These are phyloP conservation scores for Myotis pilosus DNA, from an alignment of 2,797 vertebrate genomes.

Conservation along the genomic window DNA sequence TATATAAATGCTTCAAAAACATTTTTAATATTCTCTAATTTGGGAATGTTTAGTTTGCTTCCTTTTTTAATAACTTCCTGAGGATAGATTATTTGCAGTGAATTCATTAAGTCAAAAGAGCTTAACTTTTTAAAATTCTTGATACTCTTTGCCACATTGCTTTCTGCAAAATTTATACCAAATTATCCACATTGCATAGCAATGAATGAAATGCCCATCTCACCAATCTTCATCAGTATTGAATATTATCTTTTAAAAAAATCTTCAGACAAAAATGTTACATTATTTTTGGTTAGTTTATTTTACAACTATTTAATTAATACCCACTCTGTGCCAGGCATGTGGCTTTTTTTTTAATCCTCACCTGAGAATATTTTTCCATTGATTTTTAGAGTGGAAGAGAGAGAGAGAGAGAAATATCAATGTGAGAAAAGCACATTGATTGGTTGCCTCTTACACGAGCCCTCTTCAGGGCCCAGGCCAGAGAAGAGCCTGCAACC, in stretches of 20 bases:
- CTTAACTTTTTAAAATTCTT: not conserved
- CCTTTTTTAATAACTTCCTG: not conserved
- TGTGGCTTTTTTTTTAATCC: not conserved
- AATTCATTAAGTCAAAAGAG: conserved; percentile 4
- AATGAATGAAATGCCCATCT: not conserved
- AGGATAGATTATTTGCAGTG: not conserved
- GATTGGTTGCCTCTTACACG: no score
- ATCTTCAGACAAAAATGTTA: not conserved
- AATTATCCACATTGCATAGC: not conserved
- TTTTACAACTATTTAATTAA: not conserved
- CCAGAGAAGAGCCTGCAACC: no score
- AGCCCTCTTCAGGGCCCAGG: no score
- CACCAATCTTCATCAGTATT: not conserved
- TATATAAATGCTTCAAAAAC: not conserved
- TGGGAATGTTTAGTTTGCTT: not conserved
- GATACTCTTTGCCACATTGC: not conserved
- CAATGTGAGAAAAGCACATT: no score
- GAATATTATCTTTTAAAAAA: not conserved
- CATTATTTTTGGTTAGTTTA: not conserved
- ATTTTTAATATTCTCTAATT: not conserved
- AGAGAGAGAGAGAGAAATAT: no score
- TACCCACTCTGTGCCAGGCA: not conserved
- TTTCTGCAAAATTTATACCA: not conserved
- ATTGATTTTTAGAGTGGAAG: no score
- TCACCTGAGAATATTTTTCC: no score